Evolutionary conservation across 2,888 invertebrate species (phyloP).

Genomic region (Ceramica pisi): DNA sequence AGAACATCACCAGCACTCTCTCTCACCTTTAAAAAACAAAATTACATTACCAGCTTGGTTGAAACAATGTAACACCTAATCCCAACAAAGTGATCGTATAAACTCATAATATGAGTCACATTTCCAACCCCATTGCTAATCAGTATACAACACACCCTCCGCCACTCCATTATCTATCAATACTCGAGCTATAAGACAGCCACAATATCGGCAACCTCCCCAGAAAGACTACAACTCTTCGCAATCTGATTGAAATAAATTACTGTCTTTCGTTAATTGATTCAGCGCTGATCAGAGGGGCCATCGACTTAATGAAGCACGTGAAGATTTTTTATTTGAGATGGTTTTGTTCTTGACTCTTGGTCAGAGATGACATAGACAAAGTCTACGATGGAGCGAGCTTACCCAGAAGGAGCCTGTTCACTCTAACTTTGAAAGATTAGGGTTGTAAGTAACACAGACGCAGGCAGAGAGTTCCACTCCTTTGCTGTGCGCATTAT

Average conservation of each 20-base stretch:
- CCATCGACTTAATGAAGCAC: conserved; percentile 31
- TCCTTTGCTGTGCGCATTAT: too few relatives aligned
- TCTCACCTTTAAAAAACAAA: neutral
- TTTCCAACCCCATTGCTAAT: conserved; percentile 31
- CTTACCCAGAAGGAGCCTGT: too few relatives aligned
- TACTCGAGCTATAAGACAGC: conserved; percentile 27
- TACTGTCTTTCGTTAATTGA: conserved; percentile 78
- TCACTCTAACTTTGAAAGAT: too few relatives aligned
- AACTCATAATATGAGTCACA: conserved; percentile 22
- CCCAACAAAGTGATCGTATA: neutral
- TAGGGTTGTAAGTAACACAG: too few relatives aligned
- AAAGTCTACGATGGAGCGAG: too few relatives aligned
- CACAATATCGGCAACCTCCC: conserved; percentile 34
- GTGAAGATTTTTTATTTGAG: too few relatives aligned
- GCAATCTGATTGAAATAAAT: conserved; percentile 82
- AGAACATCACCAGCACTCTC: neutral
- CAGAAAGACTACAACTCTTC: conserved; percentile 57
- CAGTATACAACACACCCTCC: conserved; percentile 39
- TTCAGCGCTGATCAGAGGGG: conserved; percentile 70
- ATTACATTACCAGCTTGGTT: neutral
- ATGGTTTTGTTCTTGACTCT: too few relatives aligned
- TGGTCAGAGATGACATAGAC: too few relatives aligned
- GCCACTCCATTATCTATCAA: conserved; percentile 39
- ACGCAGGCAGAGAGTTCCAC: too few relatives aligned
- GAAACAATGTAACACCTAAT: conserved; percentile 3